phyloP scores from a whole-genome alignment of 2,113 vertebrate species.

The Caloenas nicobarica region DNA sequence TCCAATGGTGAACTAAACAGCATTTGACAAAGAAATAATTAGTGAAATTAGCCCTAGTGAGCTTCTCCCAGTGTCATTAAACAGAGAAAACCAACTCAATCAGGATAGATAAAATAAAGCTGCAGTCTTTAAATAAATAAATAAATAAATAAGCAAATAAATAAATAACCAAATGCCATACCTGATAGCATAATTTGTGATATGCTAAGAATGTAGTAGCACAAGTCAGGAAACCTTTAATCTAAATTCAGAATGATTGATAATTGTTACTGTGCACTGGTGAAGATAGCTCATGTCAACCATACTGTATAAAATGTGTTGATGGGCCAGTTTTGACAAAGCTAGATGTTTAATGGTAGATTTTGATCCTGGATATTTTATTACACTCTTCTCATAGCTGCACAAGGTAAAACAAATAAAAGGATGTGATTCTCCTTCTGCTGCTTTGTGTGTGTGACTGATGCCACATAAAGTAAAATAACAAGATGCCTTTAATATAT shows the following conservation, averaged over 20 bases:
- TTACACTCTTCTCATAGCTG: background rate
- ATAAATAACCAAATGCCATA: background rate
- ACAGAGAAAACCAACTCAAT: background rate
- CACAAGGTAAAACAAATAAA: background rate
- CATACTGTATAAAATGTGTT: background rate
- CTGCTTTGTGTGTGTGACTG: background rate
- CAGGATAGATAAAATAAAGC: background rate
- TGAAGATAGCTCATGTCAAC: background rate
- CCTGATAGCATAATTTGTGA: background rate
- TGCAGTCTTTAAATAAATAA: no score
- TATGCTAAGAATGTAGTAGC: background rate
- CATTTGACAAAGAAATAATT: background rate
- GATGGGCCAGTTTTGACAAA: background rate
- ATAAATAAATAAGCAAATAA: background rate
- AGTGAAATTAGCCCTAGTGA: background rate
- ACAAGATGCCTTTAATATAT: background rate
- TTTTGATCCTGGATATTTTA: background rate
- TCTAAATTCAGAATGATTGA: background rate
- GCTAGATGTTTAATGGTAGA: background rate
- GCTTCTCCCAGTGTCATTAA: background rate
- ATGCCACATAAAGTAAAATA: background rate
- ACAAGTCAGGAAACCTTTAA: background rate
- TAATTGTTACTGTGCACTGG: background rate
- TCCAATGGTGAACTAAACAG: background rate
- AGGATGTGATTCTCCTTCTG: background rate